Conservation (phyloP, 2,888 invertebrate species). For the Oscheius sp. region DNA sequence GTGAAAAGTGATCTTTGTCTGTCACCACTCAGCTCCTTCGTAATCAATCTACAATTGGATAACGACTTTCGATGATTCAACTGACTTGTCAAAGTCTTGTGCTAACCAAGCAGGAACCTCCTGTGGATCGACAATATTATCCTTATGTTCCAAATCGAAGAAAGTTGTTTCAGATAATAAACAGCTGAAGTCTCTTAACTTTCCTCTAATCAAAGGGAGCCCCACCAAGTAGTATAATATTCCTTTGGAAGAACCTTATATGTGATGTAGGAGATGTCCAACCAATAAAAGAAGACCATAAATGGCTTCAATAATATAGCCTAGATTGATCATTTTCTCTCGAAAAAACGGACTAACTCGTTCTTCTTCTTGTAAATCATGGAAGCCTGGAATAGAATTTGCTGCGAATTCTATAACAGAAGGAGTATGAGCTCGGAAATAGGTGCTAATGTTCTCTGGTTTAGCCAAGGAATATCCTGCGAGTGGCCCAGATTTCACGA, state of each 20-base stretch:
- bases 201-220: background rate
- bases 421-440: constrained; percentile 9
- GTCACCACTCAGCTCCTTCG: constrained; percentile 15
- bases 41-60: background rate
- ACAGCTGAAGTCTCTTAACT: background rate
- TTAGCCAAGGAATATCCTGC: constrained; percentile 9
- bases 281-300: constrained; percentile 16
- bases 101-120: background rate
- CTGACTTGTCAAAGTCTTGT: background rate
- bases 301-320: background rate
- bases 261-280: background rate
- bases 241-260: background rate
- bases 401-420: constrained; percentile 8
- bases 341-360: background rate
- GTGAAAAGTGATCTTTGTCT: constrained; percentile 3
- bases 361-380: constrained; percentile 3
- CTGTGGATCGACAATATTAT: background rate
- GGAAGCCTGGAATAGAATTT: constrained; percentile 6
- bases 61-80: background rate
- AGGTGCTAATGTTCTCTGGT: background rate
- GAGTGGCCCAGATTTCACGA: constrained; percentile 3
- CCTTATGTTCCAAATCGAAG: background rate
- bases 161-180: constrained; percentile 12
- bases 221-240: background rate
- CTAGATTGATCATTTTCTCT: background rate